Conservation (phyloP, 2,797 vertebrate species). For the Gobio occitaniae region DNA sequence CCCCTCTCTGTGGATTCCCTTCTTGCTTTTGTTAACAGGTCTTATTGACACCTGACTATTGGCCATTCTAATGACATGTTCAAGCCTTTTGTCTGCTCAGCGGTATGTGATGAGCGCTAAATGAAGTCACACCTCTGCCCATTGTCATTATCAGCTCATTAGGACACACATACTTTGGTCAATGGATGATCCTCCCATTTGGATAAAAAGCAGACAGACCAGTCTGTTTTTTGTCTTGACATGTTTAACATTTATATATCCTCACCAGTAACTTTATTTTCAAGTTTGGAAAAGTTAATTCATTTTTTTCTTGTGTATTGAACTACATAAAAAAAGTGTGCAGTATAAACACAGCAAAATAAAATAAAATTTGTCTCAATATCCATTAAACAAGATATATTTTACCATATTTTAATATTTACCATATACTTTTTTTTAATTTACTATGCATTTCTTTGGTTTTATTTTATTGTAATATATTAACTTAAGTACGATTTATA, state of each 20-base stretch:
- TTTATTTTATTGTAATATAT: background rate
- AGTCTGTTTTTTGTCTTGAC: conserved; percentile 18
- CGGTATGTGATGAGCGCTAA: conserved; percentile 72
- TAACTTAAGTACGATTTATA: background rate
- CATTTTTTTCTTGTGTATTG: too few relatives aligned
- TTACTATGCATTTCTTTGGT: background rate
- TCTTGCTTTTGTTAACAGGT: conserved; percentile 70
- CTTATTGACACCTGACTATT: conserved; percentile 71
- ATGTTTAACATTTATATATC: conserved; percentile 2
- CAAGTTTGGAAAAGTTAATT: background rate
- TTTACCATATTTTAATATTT: background rate
- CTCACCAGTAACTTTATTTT: background rate
- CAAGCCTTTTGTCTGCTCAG: conserved; percentile 73
- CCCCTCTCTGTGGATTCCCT: conserved; percentile 67
- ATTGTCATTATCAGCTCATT: conserved; percentile 72
- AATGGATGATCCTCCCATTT: conserved; percentile 31
- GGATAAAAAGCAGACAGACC: background rate
- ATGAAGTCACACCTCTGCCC: conserved; percentile 74
- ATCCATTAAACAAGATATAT: background rate
- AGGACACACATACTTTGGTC: conserved; percentile 57
- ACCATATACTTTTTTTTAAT: background rate
- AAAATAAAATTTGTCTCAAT: background rate
- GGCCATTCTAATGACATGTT: conserved; percentile 72
- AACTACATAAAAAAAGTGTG: background rate
- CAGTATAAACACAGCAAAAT: background rate